These are phyloP conservation scores for Capromys pilorides DNA, from an alignment of 2,797 vertebrate species.

Conservation along the genomic window DNA sequence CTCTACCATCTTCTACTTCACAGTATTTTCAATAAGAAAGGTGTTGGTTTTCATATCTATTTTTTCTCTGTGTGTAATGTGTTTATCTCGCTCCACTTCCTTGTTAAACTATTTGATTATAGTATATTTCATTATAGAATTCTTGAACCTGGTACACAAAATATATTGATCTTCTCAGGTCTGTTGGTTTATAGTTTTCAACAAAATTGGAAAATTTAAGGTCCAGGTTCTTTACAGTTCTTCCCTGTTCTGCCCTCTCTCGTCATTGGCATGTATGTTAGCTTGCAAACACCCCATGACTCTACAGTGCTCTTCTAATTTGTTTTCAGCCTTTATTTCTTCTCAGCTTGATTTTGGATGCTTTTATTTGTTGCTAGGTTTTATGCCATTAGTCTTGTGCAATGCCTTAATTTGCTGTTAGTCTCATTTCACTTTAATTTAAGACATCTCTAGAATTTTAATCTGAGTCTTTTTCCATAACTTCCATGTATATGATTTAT, in stretches of 20 bases:
- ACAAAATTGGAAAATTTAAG: neutral
- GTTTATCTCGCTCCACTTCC: neutral
- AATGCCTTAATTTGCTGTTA: neutral
- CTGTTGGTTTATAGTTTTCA: neutral
- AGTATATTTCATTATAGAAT: neutral
- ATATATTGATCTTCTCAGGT: neutral
- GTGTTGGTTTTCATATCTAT: neutral
- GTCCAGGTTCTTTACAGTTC: neutral
- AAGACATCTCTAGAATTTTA: neutral
- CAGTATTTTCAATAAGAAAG: neutral
- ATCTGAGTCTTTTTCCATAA: neutral
- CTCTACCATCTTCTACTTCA: neutral
- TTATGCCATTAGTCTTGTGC: neutral
- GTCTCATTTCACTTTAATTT: neutral
- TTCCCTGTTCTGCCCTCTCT: neutral
- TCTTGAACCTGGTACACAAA: neutral
- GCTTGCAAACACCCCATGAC: neutral
- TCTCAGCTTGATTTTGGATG: neutral
- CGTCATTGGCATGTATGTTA: neutral
- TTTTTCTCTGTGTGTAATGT: neutral
- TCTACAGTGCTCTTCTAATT: neutral
- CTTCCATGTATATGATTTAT: neutral
- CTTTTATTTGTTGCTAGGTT: neutral
- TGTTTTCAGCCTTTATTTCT: neutral
- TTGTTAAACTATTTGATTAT: neutral